Conservation (phyloP, 2,113 vertebrate genomes). For the Melozone crissalis region DNA sequence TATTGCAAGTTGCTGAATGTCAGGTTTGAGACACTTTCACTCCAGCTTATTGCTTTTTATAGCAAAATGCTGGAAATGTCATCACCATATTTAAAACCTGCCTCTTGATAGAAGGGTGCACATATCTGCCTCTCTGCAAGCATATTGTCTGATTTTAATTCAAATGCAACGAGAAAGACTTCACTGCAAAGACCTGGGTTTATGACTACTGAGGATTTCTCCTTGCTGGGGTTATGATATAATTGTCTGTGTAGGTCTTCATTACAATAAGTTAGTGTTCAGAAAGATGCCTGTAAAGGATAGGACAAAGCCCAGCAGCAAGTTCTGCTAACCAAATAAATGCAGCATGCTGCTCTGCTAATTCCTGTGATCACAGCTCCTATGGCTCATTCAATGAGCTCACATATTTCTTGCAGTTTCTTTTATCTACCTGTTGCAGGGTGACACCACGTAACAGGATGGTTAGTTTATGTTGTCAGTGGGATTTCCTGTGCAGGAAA, state of each 20-base stretch:
- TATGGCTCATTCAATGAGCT: not conserved
- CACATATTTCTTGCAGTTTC: not conserved
- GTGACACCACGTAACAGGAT: not conserved
- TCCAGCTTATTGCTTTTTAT: not conserved
- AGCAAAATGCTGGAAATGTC: not conserved
- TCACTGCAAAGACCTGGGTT: not conserved
- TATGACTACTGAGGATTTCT: not conserved
- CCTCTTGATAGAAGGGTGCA: not conserved
- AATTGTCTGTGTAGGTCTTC: not conserved
- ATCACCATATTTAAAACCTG: not conserved
- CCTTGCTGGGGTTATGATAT: not conserved
- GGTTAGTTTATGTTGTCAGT: not conserved
- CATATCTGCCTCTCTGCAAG: not conserved
- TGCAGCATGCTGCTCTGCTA: rapidly evolving
- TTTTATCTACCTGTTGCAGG: not conserved
- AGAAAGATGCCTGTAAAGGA: not conserved
- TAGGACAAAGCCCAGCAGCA: not conserved
- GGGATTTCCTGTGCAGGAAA: not conserved
- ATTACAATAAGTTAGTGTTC: not conserved
- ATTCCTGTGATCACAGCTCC: not conserved
- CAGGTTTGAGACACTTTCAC: not conserved
- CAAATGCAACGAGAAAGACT: not conserved
- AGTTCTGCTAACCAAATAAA: not conserved
- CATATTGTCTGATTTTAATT: not conserved
- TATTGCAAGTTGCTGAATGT: not conserved